Evolutionary conservation across 2,113 vertebrate genomes (phyloP), one percentile per base, ranked within the genome.

Genomic region (Pelecanoides urinatrix): DNA sequence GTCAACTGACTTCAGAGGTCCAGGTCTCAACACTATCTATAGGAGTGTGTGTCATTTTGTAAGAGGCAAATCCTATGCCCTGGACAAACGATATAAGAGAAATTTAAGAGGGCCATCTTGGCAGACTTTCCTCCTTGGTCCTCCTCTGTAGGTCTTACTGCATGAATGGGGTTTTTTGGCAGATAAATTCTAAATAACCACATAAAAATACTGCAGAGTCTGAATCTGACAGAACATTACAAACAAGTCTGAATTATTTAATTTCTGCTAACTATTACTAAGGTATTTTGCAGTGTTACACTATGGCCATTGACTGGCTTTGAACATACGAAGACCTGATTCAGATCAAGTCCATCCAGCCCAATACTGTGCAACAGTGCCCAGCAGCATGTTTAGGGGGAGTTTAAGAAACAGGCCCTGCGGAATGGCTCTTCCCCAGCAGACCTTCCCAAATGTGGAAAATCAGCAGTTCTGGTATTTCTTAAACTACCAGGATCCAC

Each of bases 351-450:
- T 36, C 26, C 23, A 19, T 38, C 21, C 65, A 77, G 38, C 61
- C 34, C 52, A 66, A 5, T 29, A 34, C 11, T 0, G 0, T 11
- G 23, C 40, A 78, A 29, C 58, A n/a, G 13, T 45, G 63, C 26
- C 15, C 38, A 63, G 68, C 38, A 88, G 67, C 56, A 71, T 32
- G 23, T 45, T 80, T 26, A 18, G 42, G 30, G 38, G 17, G 47
- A 44, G 10, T 47, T 80, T 42, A 67, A 71, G 47, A 59, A 92
- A 42, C 6, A 77, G 36, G 13, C 11, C 0, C 9, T n/a, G 6
- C 2, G 5, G 23, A 72, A 79, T 49, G 4, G 49, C n/a, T 27
- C 10, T 38, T 91, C 29, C 45, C 38, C 29, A 32, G n/a, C 55
- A 82, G 18, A 56, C n/a, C 38, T 75, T 87, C 56, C 70, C 82